Evolutionary conservation across 2,113 vertebrate species (phyloP).

Genomic region (Crotalus horridus): DNA sequence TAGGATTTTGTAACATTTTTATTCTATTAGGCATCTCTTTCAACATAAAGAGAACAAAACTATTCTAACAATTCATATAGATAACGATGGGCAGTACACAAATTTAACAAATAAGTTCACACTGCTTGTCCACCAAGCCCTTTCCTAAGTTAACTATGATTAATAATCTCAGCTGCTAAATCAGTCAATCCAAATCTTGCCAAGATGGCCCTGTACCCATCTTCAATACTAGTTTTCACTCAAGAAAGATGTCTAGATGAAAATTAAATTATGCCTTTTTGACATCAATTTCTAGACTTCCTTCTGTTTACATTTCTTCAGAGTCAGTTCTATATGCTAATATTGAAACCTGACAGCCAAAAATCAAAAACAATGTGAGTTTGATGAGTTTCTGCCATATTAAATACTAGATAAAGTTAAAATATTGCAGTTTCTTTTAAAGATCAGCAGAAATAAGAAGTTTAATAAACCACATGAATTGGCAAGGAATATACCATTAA

Average conservation of each 20-base stretch:
- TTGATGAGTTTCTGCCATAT: neutral
- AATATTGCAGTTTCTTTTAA: neutral
- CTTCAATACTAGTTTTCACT: neutral
- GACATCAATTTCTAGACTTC: neutral
- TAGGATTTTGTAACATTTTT: neutral
- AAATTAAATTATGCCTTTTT: neutral
- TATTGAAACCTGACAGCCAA: neutral
- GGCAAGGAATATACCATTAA: slow-evolving; percentile 72
- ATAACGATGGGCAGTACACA: neutral
- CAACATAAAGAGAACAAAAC: neutral
- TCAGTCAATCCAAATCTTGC: no score
- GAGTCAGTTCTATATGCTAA: neutral
- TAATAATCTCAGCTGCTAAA: neutral
- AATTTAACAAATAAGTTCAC: neutral
- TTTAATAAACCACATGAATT: neutral
- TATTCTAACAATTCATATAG: neutral
- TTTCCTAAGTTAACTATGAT: neutral
- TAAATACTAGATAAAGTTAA: neutral
- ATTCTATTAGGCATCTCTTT: neutral
- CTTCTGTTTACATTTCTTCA: neutral
- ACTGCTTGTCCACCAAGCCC: neutral
- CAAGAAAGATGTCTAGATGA: neutral
- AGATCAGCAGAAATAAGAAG: neutral
- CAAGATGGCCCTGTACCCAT: no score
- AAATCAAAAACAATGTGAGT: neutral